Percentiles rank a stretch among this genome's conserved stretches.
These are phyloP conservation scores for Telmatochromis bifrenatus DNA, from an alignment of 2,113 vertebrate genomes.

Conservation along the genomic window DNA sequence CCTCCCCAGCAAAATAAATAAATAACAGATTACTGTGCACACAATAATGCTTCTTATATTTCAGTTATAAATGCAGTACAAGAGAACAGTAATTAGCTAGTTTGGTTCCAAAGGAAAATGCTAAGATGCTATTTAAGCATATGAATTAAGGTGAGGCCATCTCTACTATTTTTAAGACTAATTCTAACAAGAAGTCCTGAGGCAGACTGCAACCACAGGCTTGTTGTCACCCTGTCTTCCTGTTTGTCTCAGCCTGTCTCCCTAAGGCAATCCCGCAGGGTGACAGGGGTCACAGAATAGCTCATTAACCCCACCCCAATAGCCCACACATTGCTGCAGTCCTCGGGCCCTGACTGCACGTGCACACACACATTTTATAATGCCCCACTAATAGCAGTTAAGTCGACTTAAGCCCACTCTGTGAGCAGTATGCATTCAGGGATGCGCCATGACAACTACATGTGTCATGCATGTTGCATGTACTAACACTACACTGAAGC, in stretches of 20 bases:
- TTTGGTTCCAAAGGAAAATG: neutral
- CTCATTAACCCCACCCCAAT: constrained; percentile 71
- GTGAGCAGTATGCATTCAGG: constrained; percentile 35
- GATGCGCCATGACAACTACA: constrained; percentile 13
- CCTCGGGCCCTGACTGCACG: constrained; percentile 31
- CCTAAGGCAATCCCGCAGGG: constrained; percentile 55
- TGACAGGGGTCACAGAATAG: constrained; percentile 65
- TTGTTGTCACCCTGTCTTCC: constrained; percentile 62
- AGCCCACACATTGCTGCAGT: constrained; percentile 59
- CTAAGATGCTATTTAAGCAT: neutral
- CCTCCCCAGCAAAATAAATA: neutral
- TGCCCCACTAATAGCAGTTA: constrained; percentile 62
- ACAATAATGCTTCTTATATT: neutral
- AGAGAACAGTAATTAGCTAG: neutral
- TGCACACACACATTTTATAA: constrained; percentile 51
- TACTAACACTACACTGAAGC: neutral
- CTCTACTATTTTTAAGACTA: neutral
- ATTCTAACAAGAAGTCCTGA: constrained; percentile 8
- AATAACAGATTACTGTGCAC: neutral
- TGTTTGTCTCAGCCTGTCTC: constrained; percentile 58
- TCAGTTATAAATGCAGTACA: neutral
- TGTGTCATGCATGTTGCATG: constrained; percentile 13
- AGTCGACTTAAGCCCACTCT: constrained; percentile 51
- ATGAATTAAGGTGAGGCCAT: neutral
- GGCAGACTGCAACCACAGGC: constrained; percentile 22